phyloP scores from a whole-genome alignment of 2,113 vertebrate species.

The Oryzias melastigma region DNA sequence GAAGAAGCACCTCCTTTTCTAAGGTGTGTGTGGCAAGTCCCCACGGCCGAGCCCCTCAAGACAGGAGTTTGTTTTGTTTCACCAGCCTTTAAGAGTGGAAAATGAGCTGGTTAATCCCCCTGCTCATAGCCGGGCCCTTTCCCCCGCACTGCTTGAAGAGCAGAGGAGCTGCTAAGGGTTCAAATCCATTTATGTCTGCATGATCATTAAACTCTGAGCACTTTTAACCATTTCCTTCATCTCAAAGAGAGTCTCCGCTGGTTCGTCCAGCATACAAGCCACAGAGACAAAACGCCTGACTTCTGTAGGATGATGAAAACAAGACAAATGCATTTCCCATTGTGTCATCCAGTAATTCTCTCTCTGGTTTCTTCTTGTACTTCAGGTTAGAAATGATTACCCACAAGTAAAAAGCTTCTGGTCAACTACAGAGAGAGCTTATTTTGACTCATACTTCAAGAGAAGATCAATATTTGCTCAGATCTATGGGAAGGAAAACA shows the following conservation, averaged over 20 bases:
- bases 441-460: conserved; percentile 71
- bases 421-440: conserved; percentile 57
- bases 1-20: conserved; percentile 31
- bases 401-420: conserved; percentile 61
- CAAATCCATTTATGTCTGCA: conserved; percentile 26
- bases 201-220: not conserved
- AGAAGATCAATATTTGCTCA: conserved; percentile 77
- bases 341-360: conserved; percentile 36
- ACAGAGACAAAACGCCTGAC: conserved; percentile 47
- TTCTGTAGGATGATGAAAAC: conserved; percentile 51
- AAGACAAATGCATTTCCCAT: conserved; percentile 28
- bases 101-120: conserved; percentile 68
- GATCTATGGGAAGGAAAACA: conserved; percentile 73
- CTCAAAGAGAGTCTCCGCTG: conserved; percentile 40
- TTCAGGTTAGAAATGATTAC: conserved; percentile 60
- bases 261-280: conserved; percentile 46
- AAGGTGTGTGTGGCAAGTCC: conserved; percentile 46
- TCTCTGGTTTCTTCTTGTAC: conserved; percentile 24
- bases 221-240: conserved; percentile 1
- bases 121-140: conserved; percentile 44
- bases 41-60: conserved; percentile 33
- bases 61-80: conserved; percentile 68
- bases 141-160: conserved; percentile 44
- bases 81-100: conserved; percentile 62
- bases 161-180: conserved; percentile 24